Evolutionary conservation across 2,797 vertebrate genomes (phyloP).

Genomic region (Moxostoma hubbsi): DNA sequence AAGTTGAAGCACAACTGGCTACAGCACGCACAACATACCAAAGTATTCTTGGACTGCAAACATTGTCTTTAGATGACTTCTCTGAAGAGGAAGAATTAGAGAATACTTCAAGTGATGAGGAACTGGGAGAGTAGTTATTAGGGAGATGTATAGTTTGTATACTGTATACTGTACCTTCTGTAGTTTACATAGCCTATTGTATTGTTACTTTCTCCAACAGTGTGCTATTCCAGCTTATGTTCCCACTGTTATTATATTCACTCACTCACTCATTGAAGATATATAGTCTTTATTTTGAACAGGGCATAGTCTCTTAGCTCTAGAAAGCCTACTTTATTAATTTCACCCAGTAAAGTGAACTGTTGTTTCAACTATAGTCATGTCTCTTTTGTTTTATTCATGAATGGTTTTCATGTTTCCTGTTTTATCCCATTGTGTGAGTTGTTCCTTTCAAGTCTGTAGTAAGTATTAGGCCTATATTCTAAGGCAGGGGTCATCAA

Average conservation of each 20-base stretch:
- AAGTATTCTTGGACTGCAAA: slow-evolving; percentile 19
- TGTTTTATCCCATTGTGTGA: neutral
- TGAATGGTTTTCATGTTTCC: neutral
- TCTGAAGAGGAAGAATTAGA: slow-evolving; percentile 7
- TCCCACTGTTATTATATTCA: neutral
- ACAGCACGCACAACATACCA: slow-evolving; percentile 10
- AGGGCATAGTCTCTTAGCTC: no score
- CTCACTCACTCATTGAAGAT: no score
- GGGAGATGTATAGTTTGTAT: slow-evolving; percentile 11
- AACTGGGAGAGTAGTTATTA: slow-evolving; percentile 11
- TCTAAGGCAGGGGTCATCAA: slow-evolving; percentile 4
- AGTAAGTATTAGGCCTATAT: slow-evolving; percentile 3
- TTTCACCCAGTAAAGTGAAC: slow-evolving; percentile 5
- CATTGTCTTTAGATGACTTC: neutral
- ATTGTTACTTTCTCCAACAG: slow-evolving; percentile 8
- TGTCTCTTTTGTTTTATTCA: slow-evolving; percentile 15
- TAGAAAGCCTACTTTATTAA: no score
- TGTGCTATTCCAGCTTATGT: slow-evolving; percentile 4
- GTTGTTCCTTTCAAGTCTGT: slow-evolving; percentile 1
- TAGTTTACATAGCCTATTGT: slow-evolving; percentile 11
- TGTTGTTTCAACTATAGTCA: slow-evolving; percentile 5
- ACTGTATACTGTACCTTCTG: neutral
- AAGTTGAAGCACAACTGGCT: slow-evolving; percentile 13
- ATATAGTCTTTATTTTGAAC: no score
- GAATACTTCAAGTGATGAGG: neutral